These are phyloP conservation scores for Bilobella aurantiaca DNA, from an alignment of 1,140 invertebrate genomes.

Conservation along the genomic window DNA sequence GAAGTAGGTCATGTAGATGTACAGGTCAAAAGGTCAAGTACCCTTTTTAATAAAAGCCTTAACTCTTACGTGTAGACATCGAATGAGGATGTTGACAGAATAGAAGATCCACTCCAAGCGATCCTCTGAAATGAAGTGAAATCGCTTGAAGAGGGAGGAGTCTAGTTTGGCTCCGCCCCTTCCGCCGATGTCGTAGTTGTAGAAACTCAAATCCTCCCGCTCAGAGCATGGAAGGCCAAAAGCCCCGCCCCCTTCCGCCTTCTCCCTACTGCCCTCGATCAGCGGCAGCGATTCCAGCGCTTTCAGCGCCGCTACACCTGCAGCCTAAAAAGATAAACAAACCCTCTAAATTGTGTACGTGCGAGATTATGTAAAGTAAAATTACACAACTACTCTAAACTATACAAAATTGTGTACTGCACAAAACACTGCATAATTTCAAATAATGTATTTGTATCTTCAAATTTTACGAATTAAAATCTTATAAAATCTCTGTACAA, in stretches of 20 bases:
- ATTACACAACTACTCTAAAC: too few species aligned
- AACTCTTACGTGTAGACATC: conserved; percentile 22
- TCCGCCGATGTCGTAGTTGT: conserved; percentile 15
- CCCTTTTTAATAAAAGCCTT: not conserved
- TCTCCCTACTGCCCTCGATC: too few species aligned
- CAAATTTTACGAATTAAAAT: too few species aligned
- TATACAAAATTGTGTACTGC: too few species aligned
- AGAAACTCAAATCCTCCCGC: conserved; percentile 30
- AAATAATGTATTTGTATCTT: too few species aligned
- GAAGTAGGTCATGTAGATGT: not conserved
- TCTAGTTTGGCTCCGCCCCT: conserved; percentile 8
- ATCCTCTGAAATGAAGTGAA: conserved; percentile 33
- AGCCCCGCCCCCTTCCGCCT: too few species aligned
- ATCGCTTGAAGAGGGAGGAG: conserved; percentile 20
- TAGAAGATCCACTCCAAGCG: conserved; percentile 24
- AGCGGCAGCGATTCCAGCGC: not conserved
- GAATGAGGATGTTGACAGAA: conserved; percentile 27
- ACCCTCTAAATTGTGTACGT: conserved; percentile 20
- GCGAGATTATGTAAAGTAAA: conserved; percentile 10
- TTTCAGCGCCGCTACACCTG: not conserved
- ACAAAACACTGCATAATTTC: too few species aligned
- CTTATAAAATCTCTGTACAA: too few species aligned
- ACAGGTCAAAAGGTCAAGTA: not conserved
- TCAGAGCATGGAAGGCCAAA: too few species aligned
- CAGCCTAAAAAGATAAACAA: conserved; percentile 3